Evolutionary conservation across 1,140 invertebrate genomes (phyloP), one percentile per base, ranked within the genome.

Genomic region (Centruroides sculpturatus): DNA sequence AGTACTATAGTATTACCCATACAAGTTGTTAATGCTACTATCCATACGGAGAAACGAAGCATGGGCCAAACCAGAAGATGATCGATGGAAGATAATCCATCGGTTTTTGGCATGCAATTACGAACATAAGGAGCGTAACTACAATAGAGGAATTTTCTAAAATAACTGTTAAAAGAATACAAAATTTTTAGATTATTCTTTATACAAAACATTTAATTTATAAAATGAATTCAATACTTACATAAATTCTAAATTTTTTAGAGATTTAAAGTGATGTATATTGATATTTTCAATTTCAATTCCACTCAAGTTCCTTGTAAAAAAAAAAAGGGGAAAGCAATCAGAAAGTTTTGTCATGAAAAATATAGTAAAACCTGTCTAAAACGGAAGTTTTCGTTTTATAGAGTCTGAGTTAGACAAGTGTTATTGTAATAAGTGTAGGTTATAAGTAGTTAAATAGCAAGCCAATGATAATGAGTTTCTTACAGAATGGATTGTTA

Each of bases 141-240:
- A 66, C 86, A 88, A 69, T 83, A 85, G 59, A 81, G 77, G 69
- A 87, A 88, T 55, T 79, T 81, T 66, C 83, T 80, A 64, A 86
- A 87, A 65, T 85, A 79, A 50, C 82, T 84, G 65, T 23, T 72
- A 70, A 65, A 67, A 59, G 61, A 69, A 67, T 67, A 53, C 8
- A 5, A 53, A 6, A 8, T 0, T 8, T 36, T 6, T 34, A 53
- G 7, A 5, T 5, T 53, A 8, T 7, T 8, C 5, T 36, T 0
- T 34, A 6, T 6, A 7, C 8, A 8, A 6, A 6, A 23, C 51
- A 34, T 23, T 53, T 5, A 53, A 34, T 53, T 53, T 0, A 53
- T 53, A 53, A 53, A n/a, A 34, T 51, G 49, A 34, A 12, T 36
- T 9, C 2, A 9, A 47, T 52, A 66, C 64, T 57, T 57, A 65